Evolutionary conservation across 53 echinoderm and acorn worm species (phyloP).

Genomic region (Stichopus horrens): DNA sequence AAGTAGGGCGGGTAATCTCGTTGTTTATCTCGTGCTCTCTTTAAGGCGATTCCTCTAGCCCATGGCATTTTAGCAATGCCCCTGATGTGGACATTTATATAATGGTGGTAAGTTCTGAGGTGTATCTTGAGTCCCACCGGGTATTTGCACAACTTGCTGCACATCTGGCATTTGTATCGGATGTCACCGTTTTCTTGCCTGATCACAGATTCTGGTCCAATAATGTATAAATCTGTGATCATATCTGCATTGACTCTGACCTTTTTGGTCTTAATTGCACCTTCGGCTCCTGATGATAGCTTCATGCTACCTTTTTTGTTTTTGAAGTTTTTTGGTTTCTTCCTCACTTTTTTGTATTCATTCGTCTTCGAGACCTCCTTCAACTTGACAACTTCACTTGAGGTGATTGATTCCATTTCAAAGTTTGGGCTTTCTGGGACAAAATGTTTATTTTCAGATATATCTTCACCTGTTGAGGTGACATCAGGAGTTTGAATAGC

Average conservation of each 20-base stretch:
- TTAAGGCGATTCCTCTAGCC: conserved; percentile 40
- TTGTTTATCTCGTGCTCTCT: conserved; percentile 18
- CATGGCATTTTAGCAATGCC: conserved; percentile 46
- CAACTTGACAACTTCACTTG: background rate
- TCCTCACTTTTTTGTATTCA: conserved; percentile 26
- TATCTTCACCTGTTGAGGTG: conserved; percentile 56
- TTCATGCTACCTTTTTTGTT: background rate
- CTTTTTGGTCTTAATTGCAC: background rate
- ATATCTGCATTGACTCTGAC: conserved; percentile 11
- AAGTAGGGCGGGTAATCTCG: background rate
- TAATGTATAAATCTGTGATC: conserved; percentile 43
- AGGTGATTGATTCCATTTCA: conserved; percentile 16
- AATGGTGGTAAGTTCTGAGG: conserved; percentile 51
- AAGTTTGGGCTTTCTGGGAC: background rate
- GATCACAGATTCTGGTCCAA: conserved; percentile 56
- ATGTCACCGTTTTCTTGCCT: conserved; percentile 43
- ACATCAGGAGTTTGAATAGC: conserved; percentile 68
- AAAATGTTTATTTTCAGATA: background rate
- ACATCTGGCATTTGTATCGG: conserved; percentile 53
- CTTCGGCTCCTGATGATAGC: background rate
- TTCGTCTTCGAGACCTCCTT: background rate
- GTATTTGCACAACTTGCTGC: conserved; percentile 57
- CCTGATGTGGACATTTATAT: conserved; percentile 9
- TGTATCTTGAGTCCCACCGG: conserved; percentile 67
- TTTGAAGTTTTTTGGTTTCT: background rate